Evolutionary conservation across 1,140 invertebrate species (phyloP).

Genomic region (Drosophila arizonae): DNA sequence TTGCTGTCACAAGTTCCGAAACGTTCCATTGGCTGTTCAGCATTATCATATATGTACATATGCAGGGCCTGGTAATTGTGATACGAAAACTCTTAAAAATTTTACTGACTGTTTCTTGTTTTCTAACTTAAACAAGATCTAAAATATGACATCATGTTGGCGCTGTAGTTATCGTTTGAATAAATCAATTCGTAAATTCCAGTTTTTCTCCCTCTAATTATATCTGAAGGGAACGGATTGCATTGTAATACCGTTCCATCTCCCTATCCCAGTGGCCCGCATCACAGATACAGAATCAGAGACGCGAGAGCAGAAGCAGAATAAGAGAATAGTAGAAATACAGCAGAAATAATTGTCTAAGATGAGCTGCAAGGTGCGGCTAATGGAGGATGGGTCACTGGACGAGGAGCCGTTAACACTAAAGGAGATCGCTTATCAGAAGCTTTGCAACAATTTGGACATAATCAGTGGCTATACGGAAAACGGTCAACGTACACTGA

Average conservation of each 20-base stretch:
- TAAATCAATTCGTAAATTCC: constrained; percentile 28
- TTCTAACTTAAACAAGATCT: no score
- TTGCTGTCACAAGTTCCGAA: background rate
- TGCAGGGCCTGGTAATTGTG: no score
- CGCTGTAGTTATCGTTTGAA: constrained; percentile 27
- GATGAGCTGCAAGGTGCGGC: constrained; percentile 82
- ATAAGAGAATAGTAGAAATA: background rate
- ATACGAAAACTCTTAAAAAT: no score
- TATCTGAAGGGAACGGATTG: background rate
- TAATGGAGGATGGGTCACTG: constrained; percentile 78
- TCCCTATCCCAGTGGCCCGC: background rate
- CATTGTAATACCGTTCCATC: constrained; percentile 1
- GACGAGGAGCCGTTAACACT: constrained; percentile 83
- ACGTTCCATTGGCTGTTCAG: background rate
- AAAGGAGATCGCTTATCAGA: constrained; percentile 86
- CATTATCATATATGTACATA: no score
- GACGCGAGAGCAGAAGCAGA: background rate
- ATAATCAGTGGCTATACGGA: constrained; percentile 83
- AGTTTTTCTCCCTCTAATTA: constrained; percentile 20
- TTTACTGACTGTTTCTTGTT: no score
- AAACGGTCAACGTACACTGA: constrained; percentile 50
- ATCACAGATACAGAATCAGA: background rate
- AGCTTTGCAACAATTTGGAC: constrained; percentile 86
- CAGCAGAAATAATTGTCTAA: constrained; percentile 24
- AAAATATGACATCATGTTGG: constrained; percentile 9